Percentiles rank a stretch among this genome's conserved stretches.
These are phyloP conservation scores for Acronicta aceris DNA, from an alignment of 2,888 invertebrate species.

Conservation along the genomic window DNA sequence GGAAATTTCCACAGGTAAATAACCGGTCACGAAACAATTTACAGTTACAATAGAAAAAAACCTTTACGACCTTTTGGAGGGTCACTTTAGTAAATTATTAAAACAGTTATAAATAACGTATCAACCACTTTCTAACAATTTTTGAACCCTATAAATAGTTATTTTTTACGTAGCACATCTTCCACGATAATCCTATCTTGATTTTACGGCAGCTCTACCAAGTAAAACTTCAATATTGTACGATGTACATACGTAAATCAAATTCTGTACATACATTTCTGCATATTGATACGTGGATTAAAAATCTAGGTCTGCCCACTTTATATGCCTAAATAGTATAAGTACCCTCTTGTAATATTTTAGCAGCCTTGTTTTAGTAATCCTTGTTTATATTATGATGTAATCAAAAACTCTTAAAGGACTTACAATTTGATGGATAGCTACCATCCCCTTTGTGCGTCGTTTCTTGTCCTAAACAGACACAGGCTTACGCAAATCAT, in stretches of 20 bases:
- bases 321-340: slow-evolving; percentile 7
- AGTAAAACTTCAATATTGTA: not conserved
- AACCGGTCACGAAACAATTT: too few species aligned
- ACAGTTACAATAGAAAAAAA: too few species aligned
- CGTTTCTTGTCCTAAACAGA: slow-evolving; percentile 55
- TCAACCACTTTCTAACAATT: too few species aligned
- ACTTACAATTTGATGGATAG: slow-evolving; percentile 27
- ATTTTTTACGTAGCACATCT: too few species aligned
- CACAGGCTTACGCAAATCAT: slow-evolving; percentile 50
- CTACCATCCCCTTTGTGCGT: slow-evolving; percentile 32
- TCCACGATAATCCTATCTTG: too few species aligned
- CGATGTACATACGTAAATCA: not conserved
- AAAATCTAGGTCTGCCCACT: slow-evolving; percentile 26
- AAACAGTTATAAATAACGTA: too few species aligned
- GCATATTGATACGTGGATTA: not conserved
- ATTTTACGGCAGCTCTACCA: not conserved
- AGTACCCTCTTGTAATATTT: not conserved
- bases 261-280: slow-evolving; percentile 19
- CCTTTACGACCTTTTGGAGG: too few species aligned
- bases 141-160: too few species aligned
- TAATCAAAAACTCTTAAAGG: slow-evolving; percentile 18
- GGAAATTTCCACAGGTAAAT: too few species aligned
- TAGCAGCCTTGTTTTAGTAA: slow-evolving; percentile 4
- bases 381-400: slow-evolving; percentile 8
- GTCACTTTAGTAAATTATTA: too few species aligned